Percentiles rank a stretch among this genome's conserved stretches.
Conservation (phyloP, 2,797 vertebrate genomes). For the Coregonus sp. region DNA sequence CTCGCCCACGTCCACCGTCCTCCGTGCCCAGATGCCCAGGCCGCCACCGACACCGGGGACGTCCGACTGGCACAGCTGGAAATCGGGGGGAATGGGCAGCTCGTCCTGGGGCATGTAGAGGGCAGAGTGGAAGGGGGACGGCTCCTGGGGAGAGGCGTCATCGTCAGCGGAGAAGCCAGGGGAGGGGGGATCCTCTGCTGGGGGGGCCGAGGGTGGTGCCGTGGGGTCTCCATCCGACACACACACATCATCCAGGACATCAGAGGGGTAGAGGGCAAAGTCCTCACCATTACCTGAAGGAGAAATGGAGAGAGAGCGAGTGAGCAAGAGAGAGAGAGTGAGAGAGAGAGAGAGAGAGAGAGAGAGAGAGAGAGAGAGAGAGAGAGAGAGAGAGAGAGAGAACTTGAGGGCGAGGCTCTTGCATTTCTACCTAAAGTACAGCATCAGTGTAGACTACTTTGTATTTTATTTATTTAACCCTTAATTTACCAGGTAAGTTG, state of each 20-base stretch:
- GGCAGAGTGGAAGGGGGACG: conserved; percentile 78
- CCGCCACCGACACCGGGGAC: conserved; percentile 76
- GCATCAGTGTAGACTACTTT: background rate
- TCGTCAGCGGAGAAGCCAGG: conserved; percentile 85
- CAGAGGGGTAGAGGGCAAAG: conserved; percentile 80
- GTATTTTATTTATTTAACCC: no score
- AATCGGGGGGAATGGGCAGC: conserved; percentile 85
- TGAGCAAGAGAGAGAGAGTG: background rate
- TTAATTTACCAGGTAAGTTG: no score
- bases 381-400: conserved; percentile 10
- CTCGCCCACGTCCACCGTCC: conserved; percentile 87
- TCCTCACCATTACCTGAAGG: conserved; percentile 85
- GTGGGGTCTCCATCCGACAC: conserved; percentile 78
- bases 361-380: background rate
- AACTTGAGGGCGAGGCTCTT: conserved; percentile 42
- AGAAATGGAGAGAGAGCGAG: conserved; percentile 33
- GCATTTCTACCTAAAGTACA: background rate
- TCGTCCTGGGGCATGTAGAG: conserved; percentile 83
- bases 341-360: conserved; percentile 36
- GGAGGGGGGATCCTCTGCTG: conserved; percentile 79
- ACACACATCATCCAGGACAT: conserved; percentile 79
- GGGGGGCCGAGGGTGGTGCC: conserved; percentile 52
- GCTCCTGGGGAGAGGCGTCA: conserved; percentile 77
- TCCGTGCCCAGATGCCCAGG: conserved; percentile 91
- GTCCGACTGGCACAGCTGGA: conserved; percentile 89